phyloP scores from a whole-genome alignment of 2,797 vertebrate species.

The Sciurus vulgaris region DNA sequence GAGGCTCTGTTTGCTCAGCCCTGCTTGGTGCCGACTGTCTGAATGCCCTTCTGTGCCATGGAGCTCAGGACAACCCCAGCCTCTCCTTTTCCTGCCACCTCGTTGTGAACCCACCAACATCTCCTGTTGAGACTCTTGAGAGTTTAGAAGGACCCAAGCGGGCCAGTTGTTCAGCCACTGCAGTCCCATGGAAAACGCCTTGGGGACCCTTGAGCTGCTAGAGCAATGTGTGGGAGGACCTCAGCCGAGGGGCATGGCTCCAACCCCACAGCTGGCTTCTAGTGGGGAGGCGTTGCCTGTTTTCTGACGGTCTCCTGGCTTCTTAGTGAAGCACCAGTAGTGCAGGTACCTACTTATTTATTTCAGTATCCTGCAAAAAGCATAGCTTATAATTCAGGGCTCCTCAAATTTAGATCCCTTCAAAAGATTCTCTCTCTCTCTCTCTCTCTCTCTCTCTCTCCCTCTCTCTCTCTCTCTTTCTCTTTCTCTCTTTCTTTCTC shows the following conservation, averaged over 20 bases:
- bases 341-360: background rate
- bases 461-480: background rate
- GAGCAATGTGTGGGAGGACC: background rate
- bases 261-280: background rate
- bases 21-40: background rate
- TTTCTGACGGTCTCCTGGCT: background rate
- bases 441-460: too few species aligned
- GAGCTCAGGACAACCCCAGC: background rate
- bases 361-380: background rate
- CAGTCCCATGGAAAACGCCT: background rate
- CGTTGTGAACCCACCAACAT: background rate
- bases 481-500: too few species aligned
- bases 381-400: background rate
- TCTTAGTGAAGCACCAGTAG: background rate
- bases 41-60: conserved; percentile 6
- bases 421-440: background rate
- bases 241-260: background rate
- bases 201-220: background rate
- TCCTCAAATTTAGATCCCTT: background rate
- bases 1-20: conserved; percentile 37
- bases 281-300: background rate
- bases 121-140: conserved; percentile 46
- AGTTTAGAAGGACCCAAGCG: background rate
- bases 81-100: background rate
- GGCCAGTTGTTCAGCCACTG: conserved; percentile 2